phyloP scores from a whole-genome alignment of 2,113 vertebrate species.

The Epinephelus cyanopodus region DNA sequence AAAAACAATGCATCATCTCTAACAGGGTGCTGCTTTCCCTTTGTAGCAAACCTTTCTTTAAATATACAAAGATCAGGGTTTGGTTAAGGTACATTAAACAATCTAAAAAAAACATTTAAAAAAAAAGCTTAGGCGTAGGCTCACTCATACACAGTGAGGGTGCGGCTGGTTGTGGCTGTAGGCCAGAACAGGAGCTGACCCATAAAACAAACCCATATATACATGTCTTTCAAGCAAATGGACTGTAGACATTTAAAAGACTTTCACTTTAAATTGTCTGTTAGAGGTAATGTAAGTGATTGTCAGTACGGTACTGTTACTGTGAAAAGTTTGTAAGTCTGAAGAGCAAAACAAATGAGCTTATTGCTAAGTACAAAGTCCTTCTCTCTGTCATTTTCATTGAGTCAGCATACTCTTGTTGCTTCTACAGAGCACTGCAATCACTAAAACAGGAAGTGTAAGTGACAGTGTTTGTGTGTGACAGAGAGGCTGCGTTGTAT shows the following conservation, averaged over 20 bases:
- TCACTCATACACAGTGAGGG: not conserved
- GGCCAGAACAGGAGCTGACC: not conserved
- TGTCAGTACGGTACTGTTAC: not conserved
- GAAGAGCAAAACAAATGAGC: not conserved
- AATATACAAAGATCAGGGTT: not conserved
- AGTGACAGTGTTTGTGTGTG: not conserved
- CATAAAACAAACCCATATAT: not conserved
- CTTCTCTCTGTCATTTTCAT: not conserved
- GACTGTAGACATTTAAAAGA: not conserved
- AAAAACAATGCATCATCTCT: not conserved
- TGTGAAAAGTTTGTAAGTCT: not conserved
- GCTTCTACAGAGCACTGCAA: not conserved
- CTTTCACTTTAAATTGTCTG: not conserved
- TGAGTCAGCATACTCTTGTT: slow-evolving; percentile 24
- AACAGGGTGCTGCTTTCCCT: not conserved
- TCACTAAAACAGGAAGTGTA: slow-evolving; percentile 14
- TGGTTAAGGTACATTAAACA: not conserved
- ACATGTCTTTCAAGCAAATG: not conserved
- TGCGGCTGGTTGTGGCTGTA: not conserved
- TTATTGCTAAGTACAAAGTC: not conserved
- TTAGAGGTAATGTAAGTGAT: not conserved
- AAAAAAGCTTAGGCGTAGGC: not conserved
- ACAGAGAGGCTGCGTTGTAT: not conserved
- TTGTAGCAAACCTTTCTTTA: not conserved
- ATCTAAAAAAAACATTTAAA: not conserved